Evolutionary conservation across 2,888 invertebrate species (phyloP).

Genomic region (Lasioglossum oenotherae): DNA sequence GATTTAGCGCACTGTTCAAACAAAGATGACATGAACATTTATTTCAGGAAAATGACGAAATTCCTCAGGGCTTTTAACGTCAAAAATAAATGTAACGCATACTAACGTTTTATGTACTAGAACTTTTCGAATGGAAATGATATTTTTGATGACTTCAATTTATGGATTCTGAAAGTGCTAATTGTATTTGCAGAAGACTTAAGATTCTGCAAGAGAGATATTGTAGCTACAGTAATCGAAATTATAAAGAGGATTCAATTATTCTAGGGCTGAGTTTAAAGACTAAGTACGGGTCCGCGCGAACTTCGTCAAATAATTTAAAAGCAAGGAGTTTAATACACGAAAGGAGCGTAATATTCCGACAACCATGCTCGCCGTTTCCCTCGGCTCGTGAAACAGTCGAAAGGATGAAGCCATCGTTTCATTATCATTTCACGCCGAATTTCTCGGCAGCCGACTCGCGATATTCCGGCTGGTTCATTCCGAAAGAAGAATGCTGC

Average conservation of each 20-base stretch:
- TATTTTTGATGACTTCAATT: neutral
- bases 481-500: neutral
- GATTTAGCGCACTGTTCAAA: slow-evolving; percentile 11
- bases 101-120: neutral
- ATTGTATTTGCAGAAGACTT: neutral
- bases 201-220: neutral
- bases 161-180: neutral
- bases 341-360: neutral
- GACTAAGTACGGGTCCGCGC: neutral
- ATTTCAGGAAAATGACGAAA: neutral
- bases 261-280: neutral
- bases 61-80: neutral
- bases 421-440: slow-evolving; percentile 16
- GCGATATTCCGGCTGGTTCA: neutral
- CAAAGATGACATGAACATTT: neutral
- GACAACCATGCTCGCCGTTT: neutral
- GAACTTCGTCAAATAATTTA: neutral
- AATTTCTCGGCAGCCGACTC: slow-evolving; percentile 1
- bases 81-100: neutral
- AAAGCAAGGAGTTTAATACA: neutral
- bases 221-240: neutral
- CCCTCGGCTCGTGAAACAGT: neutral
- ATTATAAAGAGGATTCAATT: neutral
- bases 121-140: neutral
- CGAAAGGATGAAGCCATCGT: neutral